These are phyloP conservation scores for Percopsis omiscomaycus DNA, from an alignment of 2,797 vertebrate genomes.

Conservation along the genomic window DNA sequence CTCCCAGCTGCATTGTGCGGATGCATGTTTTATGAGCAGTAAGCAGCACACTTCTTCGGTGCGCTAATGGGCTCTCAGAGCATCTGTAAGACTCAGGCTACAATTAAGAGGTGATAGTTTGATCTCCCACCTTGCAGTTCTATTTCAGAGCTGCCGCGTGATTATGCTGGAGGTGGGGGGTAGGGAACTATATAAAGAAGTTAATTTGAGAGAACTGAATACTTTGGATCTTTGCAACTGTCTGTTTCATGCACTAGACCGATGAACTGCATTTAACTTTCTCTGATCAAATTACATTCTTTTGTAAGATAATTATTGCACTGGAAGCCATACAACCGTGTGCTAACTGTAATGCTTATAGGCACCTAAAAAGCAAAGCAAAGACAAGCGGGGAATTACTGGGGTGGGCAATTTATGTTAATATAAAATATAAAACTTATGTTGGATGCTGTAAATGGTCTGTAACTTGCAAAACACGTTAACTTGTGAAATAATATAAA, in stretches of 20 bases:
- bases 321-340: too few relatives aligned
- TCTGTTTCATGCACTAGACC: slow-evolving; percentile 5
- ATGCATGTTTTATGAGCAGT: slow-evolving; percentile 64
- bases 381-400: too few relatives aligned
- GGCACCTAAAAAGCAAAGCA: too few relatives aligned
- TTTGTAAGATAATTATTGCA: too few relatives aligned
- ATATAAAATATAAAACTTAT: too few relatives aligned
- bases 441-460: too few relatives aligned
- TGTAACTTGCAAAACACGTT: too few relatives aligned
- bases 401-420: too few relatives aligned
- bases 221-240: slow-evolving; percentile 41
- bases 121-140: slow-evolving; percentile 76
- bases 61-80: slow-evolving; percentile 74
- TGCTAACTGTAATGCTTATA: too few relatives aligned
- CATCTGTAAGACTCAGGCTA: slow-evolving; percentile 75
- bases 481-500: too few relatives aligned
- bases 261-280: too few relatives aligned
- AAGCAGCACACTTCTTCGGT: slow-evolving; percentile 64
- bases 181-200: slow-evolving; percentile 70
- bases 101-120: slow-evolving; percentile 80
- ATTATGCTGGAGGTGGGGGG: slow-evolving; percentile 68
- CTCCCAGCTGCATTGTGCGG: slow-evolving; percentile 66
- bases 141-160: slow-evolving; percentile 73
- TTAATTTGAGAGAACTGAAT: slow-evolving; percentile 46
- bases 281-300: too few relatives aligned